Percentiles rank a stretch among this genome's conserved stretches.
Conservation (phyloP, 2,113 vertebrate genomes). For the Tiliqua scincoides region DNA sequence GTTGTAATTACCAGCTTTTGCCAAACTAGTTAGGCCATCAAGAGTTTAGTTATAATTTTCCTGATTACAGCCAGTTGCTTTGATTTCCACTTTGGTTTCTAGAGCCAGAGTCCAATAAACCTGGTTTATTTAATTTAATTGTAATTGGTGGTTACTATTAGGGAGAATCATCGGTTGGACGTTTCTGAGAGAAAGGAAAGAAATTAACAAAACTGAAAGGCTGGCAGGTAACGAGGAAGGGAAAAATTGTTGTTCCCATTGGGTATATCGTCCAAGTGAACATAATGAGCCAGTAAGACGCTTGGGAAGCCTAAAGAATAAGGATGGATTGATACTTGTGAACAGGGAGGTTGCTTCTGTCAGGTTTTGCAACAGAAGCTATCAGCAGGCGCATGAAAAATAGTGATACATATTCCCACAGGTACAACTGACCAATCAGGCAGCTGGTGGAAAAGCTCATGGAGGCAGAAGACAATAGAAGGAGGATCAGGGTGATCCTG, state of each 20-base stretch:
- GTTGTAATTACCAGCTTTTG: conserved; percentile 49
- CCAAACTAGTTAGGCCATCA: conserved; percentile 43
- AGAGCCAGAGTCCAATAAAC: conserved; percentile 37
- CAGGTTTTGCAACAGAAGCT: not conserved
- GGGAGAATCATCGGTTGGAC: not conserved
- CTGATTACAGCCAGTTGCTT: conserved; percentile 53
- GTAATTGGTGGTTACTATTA: conserved; percentile 23
- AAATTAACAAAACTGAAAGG: not conserved
- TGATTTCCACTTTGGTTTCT: conserved; percentile 52
- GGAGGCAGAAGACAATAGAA: not conserved
- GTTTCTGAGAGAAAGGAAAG: not conserved
- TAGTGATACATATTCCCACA: not conserved
- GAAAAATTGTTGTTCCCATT: not conserved
- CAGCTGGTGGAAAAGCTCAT: not conserved
- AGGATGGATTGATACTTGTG: not conserved
- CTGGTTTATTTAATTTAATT: conserved; percentile 43
- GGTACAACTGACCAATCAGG: too few species aligned
- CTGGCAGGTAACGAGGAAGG: not conserved
- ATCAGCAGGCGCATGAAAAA: not conserved
- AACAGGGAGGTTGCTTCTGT: not conserved
- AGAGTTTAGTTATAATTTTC: conserved; percentile 53
- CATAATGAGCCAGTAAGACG: not conserved
- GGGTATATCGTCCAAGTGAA: not conserved
- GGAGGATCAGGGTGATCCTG: too few species aligned
- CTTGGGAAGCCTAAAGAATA: not conserved